phyloP scores from a whole-genome alignment of 1,140 invertebrate genomes.

The Globodera rostochiensis region DNA sequence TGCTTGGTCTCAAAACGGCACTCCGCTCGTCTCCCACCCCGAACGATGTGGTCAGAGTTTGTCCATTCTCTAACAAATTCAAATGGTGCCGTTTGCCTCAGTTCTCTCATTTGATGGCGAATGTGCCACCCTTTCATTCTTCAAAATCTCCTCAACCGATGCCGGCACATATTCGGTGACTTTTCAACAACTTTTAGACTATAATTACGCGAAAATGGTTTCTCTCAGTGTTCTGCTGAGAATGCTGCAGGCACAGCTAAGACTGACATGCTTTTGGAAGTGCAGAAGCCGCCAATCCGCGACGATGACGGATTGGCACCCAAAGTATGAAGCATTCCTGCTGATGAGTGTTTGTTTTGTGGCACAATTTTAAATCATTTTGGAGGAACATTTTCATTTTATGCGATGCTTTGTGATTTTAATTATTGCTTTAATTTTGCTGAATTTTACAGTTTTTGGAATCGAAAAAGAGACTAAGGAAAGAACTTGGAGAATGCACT shows the following conservation, averaged over 20 bases:
- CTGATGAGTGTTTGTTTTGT: no score
- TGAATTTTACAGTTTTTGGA: conserved; percentile 36
- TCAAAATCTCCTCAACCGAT: conserved; percentile 82
- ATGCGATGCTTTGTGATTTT: background rate
- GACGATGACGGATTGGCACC: conserved; percentile 40
- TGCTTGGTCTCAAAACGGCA: conserved; percentile 54
- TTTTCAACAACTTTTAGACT: conserved; percentile 77
- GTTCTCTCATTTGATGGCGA: conserved; percentile 53
- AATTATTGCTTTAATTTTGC: background rate
- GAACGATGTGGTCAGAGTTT: conserved; percentile 53
- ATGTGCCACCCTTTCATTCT: conserved; percentile 76
- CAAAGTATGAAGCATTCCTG: conserved; percentile 2
- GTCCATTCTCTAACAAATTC: background rate
- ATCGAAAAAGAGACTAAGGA: conserved; percentile 27
- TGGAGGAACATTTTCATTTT: no score
- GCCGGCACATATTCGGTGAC: conserved; percentile 93
- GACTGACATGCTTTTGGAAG: conserved; percentile 50
- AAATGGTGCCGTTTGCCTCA: background rate
- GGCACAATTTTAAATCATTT: no score
- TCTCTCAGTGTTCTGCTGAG: conserved; percentile 24
- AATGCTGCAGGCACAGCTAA: conserved; percentile 13
- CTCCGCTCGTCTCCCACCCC: conserved; percentile 47
- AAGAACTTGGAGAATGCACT: conserved; percentile 7
- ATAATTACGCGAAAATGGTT: conserved; percentile 47
- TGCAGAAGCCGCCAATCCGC: conserved; percentile 34